Conservation (phyloP, 1,140 invertebrate species). For the Physella acuta region DNA sequence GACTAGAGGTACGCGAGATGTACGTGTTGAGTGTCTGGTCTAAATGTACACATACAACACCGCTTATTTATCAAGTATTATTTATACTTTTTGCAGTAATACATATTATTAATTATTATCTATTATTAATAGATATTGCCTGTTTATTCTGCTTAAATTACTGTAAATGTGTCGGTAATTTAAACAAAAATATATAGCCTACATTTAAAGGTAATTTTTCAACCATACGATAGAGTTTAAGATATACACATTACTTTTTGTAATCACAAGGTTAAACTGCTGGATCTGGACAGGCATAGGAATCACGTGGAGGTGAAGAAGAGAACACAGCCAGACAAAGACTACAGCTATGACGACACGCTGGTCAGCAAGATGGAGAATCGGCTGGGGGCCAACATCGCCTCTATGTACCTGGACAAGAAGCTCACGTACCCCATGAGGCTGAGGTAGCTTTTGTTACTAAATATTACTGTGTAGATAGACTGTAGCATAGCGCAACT, state of each 20-base stretch:
- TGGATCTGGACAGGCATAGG: constrained; percentile 50
- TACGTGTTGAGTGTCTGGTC: too few species aligned
- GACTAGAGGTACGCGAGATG: constrained; percentile 41
- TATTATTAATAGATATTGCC: too few species aligned
- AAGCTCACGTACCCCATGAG: constrained; percentile 43
- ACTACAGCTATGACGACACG: constrained; percentile 48
- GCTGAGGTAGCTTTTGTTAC: constrained; percentile 14
- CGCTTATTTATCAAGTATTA: too few species aligned
- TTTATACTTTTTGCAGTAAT: too few species aligned
- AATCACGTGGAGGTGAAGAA: constrained; percentile 43
- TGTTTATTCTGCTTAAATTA: too few species aligned
- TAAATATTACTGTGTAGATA: not conserved
- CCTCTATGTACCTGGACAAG: constrained; percentile 47
- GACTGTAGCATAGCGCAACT: too few species aligned
- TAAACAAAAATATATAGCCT: too few species aligned
- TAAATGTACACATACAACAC: too few species aligned
- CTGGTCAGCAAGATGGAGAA: constrained; percentile 44
- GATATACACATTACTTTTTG: not conserved
- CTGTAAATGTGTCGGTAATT: too few species aligned
- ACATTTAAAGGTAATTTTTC: not conserved
- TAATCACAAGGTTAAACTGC: constrained; percentile 43
- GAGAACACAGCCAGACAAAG: constrained; percentile 41
- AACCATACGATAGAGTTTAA: not conserved
- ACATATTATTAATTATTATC: too few species aligned
- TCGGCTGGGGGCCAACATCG: constrained; percentile 40